Percentiles rank a stretch among this genome's conserved stretches.
Conservation (phyloP, 1,140 invertebrate genomes). For the Kradibia gibbosae region DNA sequence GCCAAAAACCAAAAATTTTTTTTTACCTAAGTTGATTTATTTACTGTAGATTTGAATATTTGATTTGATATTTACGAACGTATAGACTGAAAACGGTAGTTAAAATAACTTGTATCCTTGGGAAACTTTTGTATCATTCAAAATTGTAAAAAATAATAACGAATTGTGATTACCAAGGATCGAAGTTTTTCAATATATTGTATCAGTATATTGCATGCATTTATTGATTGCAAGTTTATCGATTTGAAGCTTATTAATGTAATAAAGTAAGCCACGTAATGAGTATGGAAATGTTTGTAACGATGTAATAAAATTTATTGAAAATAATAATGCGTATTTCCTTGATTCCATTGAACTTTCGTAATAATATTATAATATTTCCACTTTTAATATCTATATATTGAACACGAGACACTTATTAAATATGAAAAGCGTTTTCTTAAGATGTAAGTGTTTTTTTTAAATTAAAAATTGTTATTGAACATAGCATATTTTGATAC, state of each 20-base stretch:
- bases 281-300: conserved; percentile 22
- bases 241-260: not conserved
- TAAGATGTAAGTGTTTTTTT: too few relatives aligned
- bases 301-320: conserved; percentile 48
- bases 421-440: too few relatives aligned
- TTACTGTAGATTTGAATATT: conserved; percentile 21
- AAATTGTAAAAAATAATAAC: conserved; percentile 7
- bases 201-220: conserved; percentile 4
- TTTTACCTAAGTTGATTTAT: not conserved
- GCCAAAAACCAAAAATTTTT: conserved; percentile 35
- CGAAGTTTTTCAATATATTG: not conserved
- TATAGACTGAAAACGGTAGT: conserved; percentile 43
- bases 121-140: conserved; percentile 7
- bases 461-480: too few relatives aligned
- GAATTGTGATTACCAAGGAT: conserved; percentile 39
- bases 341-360: conserved; percentile 32
- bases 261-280: not conserved
- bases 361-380: conserved; percentile 13
- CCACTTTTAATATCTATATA: not conserved
- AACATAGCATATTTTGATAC: too few relatives aligned
- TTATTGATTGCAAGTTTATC: not conserved
- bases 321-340: conserved; percentile 19
- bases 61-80: conserved; percentile 31
- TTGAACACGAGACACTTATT: too few relatives aligned
- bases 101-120: conserved; percentile 13